A percentile compares a stretch with the other conserved stretches of the same genome.
These are phyloP conservation scores for Meda fulgida DNA, from an alignment of 2,797 vertebrate genomes.

Conservation along the genomic window DNA sequence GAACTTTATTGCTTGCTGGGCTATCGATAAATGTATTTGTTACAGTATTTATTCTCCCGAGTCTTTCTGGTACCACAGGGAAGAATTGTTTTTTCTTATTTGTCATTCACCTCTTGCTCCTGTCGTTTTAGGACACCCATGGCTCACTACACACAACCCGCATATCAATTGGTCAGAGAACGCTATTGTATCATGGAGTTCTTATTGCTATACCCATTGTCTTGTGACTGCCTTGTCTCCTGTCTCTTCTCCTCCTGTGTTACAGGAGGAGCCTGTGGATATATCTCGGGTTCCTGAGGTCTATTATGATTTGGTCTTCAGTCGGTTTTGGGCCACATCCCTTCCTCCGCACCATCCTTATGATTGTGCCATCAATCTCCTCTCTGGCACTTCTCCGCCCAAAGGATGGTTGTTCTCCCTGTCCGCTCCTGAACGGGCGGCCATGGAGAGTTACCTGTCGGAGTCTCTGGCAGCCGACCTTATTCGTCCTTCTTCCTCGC, in stretches of 20 bases:
- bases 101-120: no score
- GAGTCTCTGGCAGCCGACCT: not conserved
- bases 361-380: not conserved
- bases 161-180: not conserved
- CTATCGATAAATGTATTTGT: no score
- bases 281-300: not conserved
- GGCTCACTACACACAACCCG: no score
- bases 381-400: not conserved
- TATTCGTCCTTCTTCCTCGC: not conserved
- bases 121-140: no score
- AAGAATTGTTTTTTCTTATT: no score
- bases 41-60: no score
- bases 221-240: not conserved
- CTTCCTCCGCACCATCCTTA: not conserved
- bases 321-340: not conserved
- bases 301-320: not conserved
- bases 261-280: not conserved
- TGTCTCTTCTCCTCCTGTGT: not conserved
- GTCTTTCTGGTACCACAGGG: no score
- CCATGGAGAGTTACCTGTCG: not conserved
- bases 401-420: not conserved
- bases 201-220: not conserved
- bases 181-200: not conserved
- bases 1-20: no score
- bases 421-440: not conserved